Evolutionary conservation across 1,140 invertebrate species (phyloP).

Genomic region (Colletes gigas): DNA sequence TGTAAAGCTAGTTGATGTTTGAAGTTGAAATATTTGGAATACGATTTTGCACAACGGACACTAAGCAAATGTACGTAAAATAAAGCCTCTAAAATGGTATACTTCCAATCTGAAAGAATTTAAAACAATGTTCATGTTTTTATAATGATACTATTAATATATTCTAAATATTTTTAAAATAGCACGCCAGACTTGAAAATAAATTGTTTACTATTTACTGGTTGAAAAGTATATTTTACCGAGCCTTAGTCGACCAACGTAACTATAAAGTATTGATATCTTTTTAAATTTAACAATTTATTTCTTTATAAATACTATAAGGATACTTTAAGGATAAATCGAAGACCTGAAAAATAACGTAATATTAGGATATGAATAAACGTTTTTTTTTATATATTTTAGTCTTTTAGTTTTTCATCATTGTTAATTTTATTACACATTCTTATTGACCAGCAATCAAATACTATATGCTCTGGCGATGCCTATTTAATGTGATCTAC

Average conservation of each 20-base stretch:
- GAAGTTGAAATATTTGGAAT: not conserved
- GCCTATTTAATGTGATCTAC: constrained; percentile 68
- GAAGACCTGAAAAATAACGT: not conserved
- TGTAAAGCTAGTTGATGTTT: not conserved
- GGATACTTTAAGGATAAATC: not conserved
- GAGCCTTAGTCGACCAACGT: no score
- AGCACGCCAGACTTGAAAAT: no score
- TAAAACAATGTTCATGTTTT: not conserved
- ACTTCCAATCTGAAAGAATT: not conserved
- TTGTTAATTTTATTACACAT: constrained; percentile 38
- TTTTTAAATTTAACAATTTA: no score
- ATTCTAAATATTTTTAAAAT: no score
- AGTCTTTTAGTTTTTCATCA: not conserved
- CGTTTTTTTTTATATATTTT: no score
- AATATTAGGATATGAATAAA: not conserved
- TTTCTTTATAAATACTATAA: no score
- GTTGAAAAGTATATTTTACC: no score
- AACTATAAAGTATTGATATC: no score
- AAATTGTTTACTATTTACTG: no score
- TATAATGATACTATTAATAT: not conserved
- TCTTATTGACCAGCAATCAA: constrained; percentile 73
- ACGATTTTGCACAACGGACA: no score
- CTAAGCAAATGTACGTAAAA: no score
- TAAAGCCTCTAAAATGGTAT: no score
- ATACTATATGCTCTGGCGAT: constrained; percentile 44